Evolutionary conservation across 2,888 invertebrate species (phyloP), one percentile per base, ranked within the genome.

Genomic region (Micropterix aruncella): DNA sequence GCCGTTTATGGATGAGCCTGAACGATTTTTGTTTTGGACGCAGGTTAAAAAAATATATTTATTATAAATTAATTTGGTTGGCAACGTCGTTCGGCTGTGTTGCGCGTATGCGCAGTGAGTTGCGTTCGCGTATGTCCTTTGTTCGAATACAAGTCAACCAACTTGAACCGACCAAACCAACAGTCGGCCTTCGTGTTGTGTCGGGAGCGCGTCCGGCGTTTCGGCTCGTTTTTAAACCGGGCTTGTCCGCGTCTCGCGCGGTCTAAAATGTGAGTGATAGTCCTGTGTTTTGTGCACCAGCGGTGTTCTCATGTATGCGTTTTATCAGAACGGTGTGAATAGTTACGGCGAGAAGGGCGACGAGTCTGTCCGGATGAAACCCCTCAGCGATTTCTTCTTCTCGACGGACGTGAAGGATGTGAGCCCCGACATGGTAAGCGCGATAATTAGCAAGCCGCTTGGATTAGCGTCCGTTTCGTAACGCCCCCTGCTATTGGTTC

Each of bases 371-470:
- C 70, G 70, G 73, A 77, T 77, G 77, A 77, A 77, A 76, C 77
- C 77, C 63, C 74, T 77, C 71, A 74, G 75, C 72, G 75, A 74
- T 62, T 73, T 76, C 64, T 77, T 79, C 72, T 76, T 77, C 63
- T 73, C 76, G 68, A 68, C 75, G 67, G 79, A 80, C 75, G 82
- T 81, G 79, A 80, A 78, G 77, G 80, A 80, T 73, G 80, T 82
- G 79, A 83, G 81, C 74, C 81, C 81, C 70, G 83, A 83, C 70
- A 83, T 83, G 83, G 83, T 83, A 70, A 75, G 70, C 68, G 59
- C 15, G 15, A 38, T 38, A 9, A 9, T 14, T 15, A 5, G 39
- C n/a, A 36, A 9, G n/a, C n/a, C n/a, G n/a, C n/a, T n/a, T n/a
- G n/a, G n/a, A n/a, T n/a, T n/a, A n/a, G n/a, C n/a, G n/a, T n/a